Conservation (phyloP, 1,140 invertebrate species). For the Stratiolaelaps scimitus region DNA sequence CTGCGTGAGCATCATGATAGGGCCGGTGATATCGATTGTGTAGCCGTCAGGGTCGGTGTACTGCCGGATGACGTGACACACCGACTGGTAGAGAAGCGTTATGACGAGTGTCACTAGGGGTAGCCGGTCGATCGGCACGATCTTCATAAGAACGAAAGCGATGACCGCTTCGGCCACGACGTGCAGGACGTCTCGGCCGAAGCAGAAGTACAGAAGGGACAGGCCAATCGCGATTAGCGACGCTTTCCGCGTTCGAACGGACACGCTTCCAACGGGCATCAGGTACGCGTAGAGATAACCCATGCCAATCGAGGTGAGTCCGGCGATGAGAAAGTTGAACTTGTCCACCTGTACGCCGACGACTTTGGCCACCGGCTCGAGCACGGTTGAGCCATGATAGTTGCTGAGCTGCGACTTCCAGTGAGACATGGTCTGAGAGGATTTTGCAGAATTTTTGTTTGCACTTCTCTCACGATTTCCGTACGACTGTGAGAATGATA, state of each 20-base stretch:
- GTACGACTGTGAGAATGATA: too few species aligned
- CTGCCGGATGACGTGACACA: constrained; percentile 20
- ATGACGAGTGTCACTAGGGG: constrained; percentile 1
- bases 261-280: constrained; percentile 6
- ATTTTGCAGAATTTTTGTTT: too few species aligned
- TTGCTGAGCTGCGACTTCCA: constrained; percentile 21
- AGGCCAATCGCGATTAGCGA: constrained; percentile 8
- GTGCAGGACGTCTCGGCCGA: constrained; percentile 16
- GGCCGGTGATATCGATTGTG: constrained; percentile 44
- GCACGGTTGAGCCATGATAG: constrained; percentile 15
- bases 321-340: constrained; percentile 22
- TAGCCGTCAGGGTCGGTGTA: constrained; percentile 18
- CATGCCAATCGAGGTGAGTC: constrained; percentile 15
- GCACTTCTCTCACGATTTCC: too few species aligned
- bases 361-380: background rate
- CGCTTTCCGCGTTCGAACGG: constrained; percentile 5
- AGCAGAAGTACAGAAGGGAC: constrained; percentile 26
- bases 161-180: constrained; percentile 18
- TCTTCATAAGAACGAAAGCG: constrained; percentile 5
- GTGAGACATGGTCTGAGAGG: background rate
- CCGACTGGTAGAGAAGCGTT: background rate
- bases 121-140: background rate
- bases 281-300: constrained; percentile 10
- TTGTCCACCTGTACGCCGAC: constrained; percentile 26
- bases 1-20: constrained; percentile 94